Percentiles rank a stretch among this genome's conserved stretches.
Evolutionary conservation across 2,113 vertebrate species (phyloP).

Genomic region (Myanophis thanlyinensis): DNA sequence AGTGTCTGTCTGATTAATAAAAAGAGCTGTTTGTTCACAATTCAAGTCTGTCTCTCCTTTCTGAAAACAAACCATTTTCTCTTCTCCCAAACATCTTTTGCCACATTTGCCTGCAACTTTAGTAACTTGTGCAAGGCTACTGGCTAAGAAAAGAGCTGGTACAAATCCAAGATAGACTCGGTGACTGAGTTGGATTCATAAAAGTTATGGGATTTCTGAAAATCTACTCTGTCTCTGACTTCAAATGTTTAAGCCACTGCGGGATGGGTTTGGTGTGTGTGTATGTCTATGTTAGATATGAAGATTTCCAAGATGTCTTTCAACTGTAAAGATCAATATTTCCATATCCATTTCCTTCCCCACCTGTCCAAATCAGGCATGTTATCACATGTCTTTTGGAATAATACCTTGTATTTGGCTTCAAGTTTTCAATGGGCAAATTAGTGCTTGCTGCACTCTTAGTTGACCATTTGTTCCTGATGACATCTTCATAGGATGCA

Average conservation of each 20-base stretch:
- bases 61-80: too few species aligned
- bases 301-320: neutral
- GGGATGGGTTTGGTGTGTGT: neutral
- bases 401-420: constrained; percentile 92
- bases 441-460: constrained; percentile 80
- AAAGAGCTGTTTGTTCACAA: too few species aligned
- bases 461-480: constrained; percentile 93
- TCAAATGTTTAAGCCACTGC: neutral
- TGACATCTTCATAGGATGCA: constrained; percentile 93
- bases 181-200: neutral
- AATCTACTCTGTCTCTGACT: neutral
- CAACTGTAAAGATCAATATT: neutral
- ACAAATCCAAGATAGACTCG: neutral
- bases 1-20: too few species aligned
- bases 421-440: constrained; percentile 93
- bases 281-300: neutral
- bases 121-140: neutral
- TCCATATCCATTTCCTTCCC: neutral
- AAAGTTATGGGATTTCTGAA: neutral
- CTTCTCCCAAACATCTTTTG: too few species aligned
- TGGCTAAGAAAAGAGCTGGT: neutral
- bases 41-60: too few species aligned
- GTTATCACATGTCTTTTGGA: neutral
- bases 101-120: neutral
- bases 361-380: neutral